Base-by-base conservation (phyloP, 2,797 vertebrate genomes). In the Coreius guichenoti region DNA sequence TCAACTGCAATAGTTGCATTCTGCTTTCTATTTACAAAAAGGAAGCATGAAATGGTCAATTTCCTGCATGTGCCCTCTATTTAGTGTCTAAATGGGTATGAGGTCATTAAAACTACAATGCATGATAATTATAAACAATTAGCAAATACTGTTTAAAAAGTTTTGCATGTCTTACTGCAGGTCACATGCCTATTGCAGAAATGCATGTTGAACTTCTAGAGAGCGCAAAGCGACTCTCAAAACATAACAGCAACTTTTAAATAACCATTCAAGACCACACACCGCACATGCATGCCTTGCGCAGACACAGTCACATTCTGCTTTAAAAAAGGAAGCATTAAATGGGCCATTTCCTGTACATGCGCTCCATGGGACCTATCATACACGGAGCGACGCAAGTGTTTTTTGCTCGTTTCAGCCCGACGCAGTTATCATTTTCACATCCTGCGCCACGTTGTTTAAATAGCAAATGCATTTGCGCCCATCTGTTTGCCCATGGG, bases 301-400 rank as follows among this genome's bases (percentile, higher is more conserved):
- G 17, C 29, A 76, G 45, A 49, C 45, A 43, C 45, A 39, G 13
- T 67, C 29, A 45, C 47, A 83, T 78, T 79, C 72, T 75, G 74
- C 78, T 79, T 85, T 58, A 63, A 29, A 77, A 86, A 73, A 87
- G 83, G 33, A 81, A 81, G 47, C 63, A 85, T 85, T 80, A 80
- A 78, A 83, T 49, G 84, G 49, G 72, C 33, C 72, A 76, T 72
- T 49, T 81, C 88, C 76, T 21, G 39, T 33, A 73, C 65, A 81
- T 86, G 77, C 3, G 9, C 3, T 21, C 11, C 6, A 3, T 43
- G 39, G 39, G 39, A 8, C 39, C 8, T 39, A 39, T 39, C 39
- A 39, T 8, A 39, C 39, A 39, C 6, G 36, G 8, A 1, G 36
- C 36, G 8, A 39, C 8, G 36, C 36, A 39, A 8, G 36, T 39